Percentiles rank a stretch among this genome's conserved stretches.
Evolutionary conservation across 2,797 vertebrate species (phyloP).

Genomic region (Carduelis carduelis): DNA sequence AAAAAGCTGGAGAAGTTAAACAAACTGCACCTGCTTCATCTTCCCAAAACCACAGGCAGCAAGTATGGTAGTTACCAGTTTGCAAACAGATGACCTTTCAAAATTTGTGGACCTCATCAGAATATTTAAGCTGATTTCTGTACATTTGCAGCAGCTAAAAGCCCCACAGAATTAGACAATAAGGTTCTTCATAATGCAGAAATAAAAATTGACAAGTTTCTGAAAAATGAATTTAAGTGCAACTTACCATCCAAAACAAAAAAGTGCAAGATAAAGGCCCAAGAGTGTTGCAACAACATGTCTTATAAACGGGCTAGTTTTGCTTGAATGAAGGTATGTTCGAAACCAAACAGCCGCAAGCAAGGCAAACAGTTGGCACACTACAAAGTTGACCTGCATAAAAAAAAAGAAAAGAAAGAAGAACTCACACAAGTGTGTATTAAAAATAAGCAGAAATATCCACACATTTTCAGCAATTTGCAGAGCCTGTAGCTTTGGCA

Average conservation of each 20-base stretch:
- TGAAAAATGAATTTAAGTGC: neutral
- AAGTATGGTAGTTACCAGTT: neutral
- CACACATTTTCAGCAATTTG: neutral
- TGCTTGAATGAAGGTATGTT: conserved; percentile 94
- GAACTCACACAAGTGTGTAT: neutral
- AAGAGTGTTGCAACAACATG: conserved; percentile 94
- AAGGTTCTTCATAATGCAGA: neutral
- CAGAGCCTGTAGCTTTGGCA: neutral
- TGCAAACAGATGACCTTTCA: neutral
- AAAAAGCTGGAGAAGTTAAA: neutral
- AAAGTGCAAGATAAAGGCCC: conserved; percentile 97
- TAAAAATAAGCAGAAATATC: neutral
- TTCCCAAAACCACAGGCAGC: neutral
- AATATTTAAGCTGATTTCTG: neutral
- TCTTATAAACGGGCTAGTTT: conserved; percentile 94
- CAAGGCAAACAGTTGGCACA: conserved; percentile 95
- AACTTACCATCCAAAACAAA: conserved; percentile 99
- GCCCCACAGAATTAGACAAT: fast-evolving
- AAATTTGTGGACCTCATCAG: neutral
- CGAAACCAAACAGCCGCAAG: conserved; percentile 95
- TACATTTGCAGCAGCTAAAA: neutral
- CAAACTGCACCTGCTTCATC: neutral
- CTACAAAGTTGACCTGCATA: conserved; percentile 96
- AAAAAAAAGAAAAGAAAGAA: conserved; percentile 31
- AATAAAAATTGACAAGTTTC: neutral